These are phyloP conservation scores for Cydia splendana DNA, from an alignment of 1,140 invertebrate species.

Conservation along the genomic window DNA sequence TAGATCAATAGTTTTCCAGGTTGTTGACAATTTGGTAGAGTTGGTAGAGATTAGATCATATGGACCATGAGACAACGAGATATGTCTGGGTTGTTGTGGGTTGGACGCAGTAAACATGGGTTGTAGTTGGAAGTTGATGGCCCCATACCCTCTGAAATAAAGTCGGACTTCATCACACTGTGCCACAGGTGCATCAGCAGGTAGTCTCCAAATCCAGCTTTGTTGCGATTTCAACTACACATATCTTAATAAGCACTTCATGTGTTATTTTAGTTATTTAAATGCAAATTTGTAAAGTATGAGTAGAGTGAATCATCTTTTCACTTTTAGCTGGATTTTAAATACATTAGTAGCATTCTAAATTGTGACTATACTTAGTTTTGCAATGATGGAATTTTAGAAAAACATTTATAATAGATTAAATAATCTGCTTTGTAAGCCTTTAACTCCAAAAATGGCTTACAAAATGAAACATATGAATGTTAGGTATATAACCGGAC, in stretches of 20 bases:
- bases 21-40: constrained; percentile 51
- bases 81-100: constrained; percentile 81
- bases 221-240: constrained; percentile 66
- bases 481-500: background rate
- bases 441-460: no score
- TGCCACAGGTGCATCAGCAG: constrained; percentile 52
- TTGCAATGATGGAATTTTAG: background rate
- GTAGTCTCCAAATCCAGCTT: constrained; percentile 56
- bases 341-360: no score
- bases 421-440: background rate
- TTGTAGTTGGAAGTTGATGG: constrained; percentile 70
- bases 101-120: constrained; percentile 74
- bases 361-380: background rate
- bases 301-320: no score
- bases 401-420: no score
- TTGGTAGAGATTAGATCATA: constrained; percentile 74
- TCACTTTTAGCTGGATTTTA: no score
- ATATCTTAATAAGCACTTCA: background rate
- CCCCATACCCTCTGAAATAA: constrained; percentile 79
- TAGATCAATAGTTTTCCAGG: constrained; percentile 66
- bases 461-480: background rate
- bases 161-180: constrained; percentile 74
- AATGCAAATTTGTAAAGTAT: background rate
- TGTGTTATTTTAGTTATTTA: constrained; percentile 1
- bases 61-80: constrained; percentile 81